Conservation (phyloP, 2,797 vertebrate species). For the Coendou prehensilis region DNA sequence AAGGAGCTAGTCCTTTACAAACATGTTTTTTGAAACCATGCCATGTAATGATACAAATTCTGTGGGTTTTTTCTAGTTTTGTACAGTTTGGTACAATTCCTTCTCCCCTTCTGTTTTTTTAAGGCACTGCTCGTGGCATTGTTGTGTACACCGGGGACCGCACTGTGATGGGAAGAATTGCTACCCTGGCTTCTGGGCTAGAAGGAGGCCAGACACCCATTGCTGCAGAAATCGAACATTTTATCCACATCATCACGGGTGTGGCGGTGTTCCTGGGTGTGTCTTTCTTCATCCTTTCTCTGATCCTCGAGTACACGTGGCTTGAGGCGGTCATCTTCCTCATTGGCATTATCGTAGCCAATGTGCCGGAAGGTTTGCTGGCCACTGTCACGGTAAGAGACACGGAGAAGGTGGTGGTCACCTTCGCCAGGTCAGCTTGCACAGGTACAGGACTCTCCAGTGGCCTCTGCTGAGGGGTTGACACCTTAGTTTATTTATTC, state of each 20-base stretch:
- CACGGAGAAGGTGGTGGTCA: accelerated
- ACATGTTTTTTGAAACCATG: not conserved
- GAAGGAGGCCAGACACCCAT: constrained; percentile 97
- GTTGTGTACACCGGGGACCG: constrained; percentile 97
- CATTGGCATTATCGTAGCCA: constrained; percentile 98
- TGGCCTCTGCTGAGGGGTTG: accelerated
- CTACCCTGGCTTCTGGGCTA: constrained; percentile 96
- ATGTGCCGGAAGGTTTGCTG: constrained; percentile 97
- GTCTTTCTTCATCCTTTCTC: constrained; percentile 96
- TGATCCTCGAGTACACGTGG: constrained; percentile 97
- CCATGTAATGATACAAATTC: no score
- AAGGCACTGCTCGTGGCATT: constrained; percentile 96
- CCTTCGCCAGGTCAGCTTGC: not conserved
- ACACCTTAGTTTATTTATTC: accelerated
- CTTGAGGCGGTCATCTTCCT: constrained; percentile 99
- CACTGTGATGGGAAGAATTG: constrained; percentile 98
- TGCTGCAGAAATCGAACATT: constrained; percentile 96
- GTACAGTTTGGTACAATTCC: not conserved
- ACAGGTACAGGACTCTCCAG: accelerated
- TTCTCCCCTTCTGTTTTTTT: not conserved
- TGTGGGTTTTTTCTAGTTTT: not conserved
- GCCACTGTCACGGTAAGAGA: constrained; percentile 96
- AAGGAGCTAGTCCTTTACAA: not conserved
- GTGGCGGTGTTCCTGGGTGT: constrained; percentile 97
- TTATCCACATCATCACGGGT: constrained; percentile 98